Percentiles rank a stretch among this genome's conserved stretches.
phyloP scores from a whole-genome alignment of 2,113 vertebrate species.

The Tapirus terrestris region DNA sequence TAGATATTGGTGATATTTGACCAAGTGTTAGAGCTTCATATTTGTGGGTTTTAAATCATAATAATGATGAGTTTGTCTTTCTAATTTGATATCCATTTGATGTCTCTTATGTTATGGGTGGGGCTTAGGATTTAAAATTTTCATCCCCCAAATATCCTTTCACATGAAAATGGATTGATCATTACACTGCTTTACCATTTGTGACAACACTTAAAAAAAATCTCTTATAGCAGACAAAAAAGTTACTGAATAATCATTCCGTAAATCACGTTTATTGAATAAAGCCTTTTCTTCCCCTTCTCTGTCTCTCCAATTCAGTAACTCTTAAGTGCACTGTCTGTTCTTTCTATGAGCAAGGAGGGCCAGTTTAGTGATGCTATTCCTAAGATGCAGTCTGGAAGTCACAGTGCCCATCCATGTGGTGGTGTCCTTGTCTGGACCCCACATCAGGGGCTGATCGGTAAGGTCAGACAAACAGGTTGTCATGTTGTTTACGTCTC shows the following conservation, averaged over 20 bases:
- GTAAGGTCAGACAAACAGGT: neutral
- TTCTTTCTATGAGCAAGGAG: neutral
- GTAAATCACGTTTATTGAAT: neutral
- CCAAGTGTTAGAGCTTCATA: neutral
- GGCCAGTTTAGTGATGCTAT: neutral
- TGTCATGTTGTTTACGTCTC: neutral
- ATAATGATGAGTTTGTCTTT: neutral
- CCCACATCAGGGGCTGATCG: neutral
- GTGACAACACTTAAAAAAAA: neutral
- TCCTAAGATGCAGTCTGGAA: neutral
- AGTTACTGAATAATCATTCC: neutral
- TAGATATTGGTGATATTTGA: neutral
- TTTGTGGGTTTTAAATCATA: slow-evolving; percentile 32
- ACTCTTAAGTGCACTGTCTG: neutral
- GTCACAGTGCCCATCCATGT: neutral
- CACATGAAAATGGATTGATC: neutral
- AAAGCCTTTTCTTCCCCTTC: neutral
- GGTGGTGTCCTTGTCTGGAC: neutral
- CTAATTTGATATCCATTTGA: neutral
- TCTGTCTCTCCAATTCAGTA: neutral
- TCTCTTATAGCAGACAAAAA: neutral
- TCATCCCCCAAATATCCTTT: neutral
- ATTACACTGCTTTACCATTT: slow-evolving; percentile 37
- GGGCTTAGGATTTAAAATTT: neutral
- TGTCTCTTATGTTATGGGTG: neutral